Percentiles rank a stretch among this genome's conserved stretches.
These are phyloP conservation scores for Muscicapa adusta DNA, from an alignment of 2,113 vertebrate genomes.

Conservation along the genomic window DNA sequence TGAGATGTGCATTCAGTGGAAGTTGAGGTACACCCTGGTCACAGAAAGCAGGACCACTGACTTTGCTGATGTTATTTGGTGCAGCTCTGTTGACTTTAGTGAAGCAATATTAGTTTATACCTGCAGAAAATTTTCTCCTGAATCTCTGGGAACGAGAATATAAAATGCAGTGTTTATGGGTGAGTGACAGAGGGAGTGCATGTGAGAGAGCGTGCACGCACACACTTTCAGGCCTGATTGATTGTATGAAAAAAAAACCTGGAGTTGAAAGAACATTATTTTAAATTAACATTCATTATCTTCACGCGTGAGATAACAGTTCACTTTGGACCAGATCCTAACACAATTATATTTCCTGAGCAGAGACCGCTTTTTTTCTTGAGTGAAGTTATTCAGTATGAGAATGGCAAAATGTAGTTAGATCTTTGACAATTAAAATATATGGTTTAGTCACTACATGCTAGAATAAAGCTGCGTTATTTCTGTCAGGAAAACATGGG, in stretches of 20 bases:
- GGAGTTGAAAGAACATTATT: slow-evolving; percentile 54
- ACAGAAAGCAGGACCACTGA: background rate
- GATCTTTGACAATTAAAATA: slow-evolving; percentile 12
- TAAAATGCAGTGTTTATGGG: background rate
- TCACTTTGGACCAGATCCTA: slow-evolving; percentile 52
- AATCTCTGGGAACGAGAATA: background rate
- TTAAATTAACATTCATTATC: slow-evolving; percentile 60
- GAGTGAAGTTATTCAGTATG: background rate
- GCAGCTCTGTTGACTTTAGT: background rate
- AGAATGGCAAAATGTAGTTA: slow-evolving; percentile 11
- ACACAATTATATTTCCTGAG: slow-evolving; percentile 1
- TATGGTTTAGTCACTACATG: background rate
- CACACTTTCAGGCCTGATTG: slow-evolving; percentile 40
- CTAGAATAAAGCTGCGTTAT: background rate
- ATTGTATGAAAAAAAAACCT: slow-evolving; percentile 8
- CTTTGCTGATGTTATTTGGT: background rate
- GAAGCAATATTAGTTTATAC: slow-evolving; percentile 1
- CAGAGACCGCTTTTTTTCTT: slow-evolving; percentile 7
- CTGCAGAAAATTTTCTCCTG: background rate
- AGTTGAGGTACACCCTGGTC: background rate
- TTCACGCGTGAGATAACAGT: slow-evolving; percentile 44
- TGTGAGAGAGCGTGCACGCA: background rate
- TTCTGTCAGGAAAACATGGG: background rate
- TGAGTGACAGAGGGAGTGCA: background rate
- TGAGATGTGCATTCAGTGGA: background rate